Base-by-base conservation (phyloP, 1,140 invertebrate species). In the Rhopalosiphum padi region DNA sequence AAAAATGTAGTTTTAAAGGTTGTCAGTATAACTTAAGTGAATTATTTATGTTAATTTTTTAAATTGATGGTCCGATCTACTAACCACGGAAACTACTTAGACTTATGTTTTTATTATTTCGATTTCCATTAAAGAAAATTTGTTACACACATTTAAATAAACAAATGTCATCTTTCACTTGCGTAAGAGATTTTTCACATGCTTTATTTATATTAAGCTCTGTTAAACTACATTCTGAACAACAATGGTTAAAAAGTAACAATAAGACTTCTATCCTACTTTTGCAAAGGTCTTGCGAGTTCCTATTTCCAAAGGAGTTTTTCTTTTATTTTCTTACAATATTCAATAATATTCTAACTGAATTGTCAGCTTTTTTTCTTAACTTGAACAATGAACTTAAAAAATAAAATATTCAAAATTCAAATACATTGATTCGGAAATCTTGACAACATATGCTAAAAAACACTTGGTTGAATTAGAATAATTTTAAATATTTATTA, bases 151-250 rank as follows among this genome's bases (percentile, higher is more conserved):
- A 46, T 86, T 46, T 43, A 83, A 37, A 85, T 85, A 86, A 86
- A 86, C 41, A 41, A 86, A 86, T 86, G 41, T 86, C 85, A 46
- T 86, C 83, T 86, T 86, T 86, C 9, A 43, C 37, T 41, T 9
- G 9, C 0, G 9, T 86, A 86, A 41, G 30, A 25, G 25, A 46
- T 86, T 86, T 86, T 86, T 25, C 2, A 8, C 41, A 46, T 37
- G 85, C 43, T 30, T 77, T 77, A 77, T 77, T 77, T 77, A 46
- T n/a, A 30, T 46, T 86, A 86, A 86, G 30, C 41, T n/a, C 30
- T 18, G 43, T 86, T 86, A 86, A 86, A 86, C 85, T 86, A 86
- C 41, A 41, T 86, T 86, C 48, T 46, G 25, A 86, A 48, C 43
- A 86, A 86, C 85, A 86, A 86, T 46, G 25, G 85, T 86, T 86